Base-by-base conservation (phyloP, 2,888 invertebrate species). In the Drosophila glabriapex region DNA sequence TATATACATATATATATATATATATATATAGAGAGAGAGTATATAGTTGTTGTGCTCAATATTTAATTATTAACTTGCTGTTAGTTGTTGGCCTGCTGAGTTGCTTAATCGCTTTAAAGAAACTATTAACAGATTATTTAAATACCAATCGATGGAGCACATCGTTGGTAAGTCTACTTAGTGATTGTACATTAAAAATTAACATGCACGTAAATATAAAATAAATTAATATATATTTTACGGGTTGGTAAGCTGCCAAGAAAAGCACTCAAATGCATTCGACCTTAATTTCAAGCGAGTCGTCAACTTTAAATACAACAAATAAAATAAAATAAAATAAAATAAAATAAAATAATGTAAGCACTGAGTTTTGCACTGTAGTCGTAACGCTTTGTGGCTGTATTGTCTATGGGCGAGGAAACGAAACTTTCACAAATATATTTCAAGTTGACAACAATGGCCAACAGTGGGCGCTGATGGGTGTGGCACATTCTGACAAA, bases 81-180 rank as follows among this genome's bases (percentile, higher is more conserved):
- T 76, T 67, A 63, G 69, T 19, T 69, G 76, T 68, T 66, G 76
- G 49, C 69, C 53, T 76, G 66, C 80, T 64, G 60, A 76, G 62
- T 16, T 25, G 22, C 25, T 46, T 25, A 46, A 16, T 25, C 25
- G 25, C 1, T 46, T 16, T 9, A 16, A 46, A 9, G 2, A 25
- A 46, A 9, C 46, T 25, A 4, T 25, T 16, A 25, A 25, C 4
- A 16, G 46, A 16, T 46, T 46, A 46, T 46, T 14, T 14, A 43
- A 43, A 22, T 43, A 12, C 3, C 12, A 22, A 43, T 43, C 43
- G 22, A 22, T 12, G 6, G 22, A 22, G 22, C 41, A 12, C 41
- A 43, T 22, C 5, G 12, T 22, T 22, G 12, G 22, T 14, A 43
- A 22, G 22, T 22, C 43, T 22, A 22, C 43, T 43, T 43, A 43